Evolutionary conservation across 2,888 invertebrate genomes (phyloP).

Genomic region (Nymphalis c-album): DNA sequence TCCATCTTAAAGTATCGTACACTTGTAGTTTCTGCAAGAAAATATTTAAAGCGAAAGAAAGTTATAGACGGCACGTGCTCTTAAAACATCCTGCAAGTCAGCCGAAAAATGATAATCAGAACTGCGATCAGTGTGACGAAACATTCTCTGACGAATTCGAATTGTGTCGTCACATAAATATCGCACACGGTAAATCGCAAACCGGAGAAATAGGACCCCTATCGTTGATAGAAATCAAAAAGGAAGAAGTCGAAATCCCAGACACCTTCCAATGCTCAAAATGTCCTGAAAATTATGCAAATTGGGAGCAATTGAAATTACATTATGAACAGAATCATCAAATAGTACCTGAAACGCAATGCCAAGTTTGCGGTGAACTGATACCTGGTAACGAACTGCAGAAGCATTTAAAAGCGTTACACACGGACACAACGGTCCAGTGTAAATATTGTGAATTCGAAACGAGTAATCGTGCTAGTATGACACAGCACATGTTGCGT

Average conservation of each 20-base stretch:
- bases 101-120: slow-evolving; percentile 48
- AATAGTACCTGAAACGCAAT: slow-evolving; percentile 57
- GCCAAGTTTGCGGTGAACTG: slow-evolving; percentile 68
- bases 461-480: slow-evolving; percentile 57
- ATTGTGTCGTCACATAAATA: slow-evolving; percentile 63
- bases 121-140: slow-evolving; percentile 64
- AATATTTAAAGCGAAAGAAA: slow-evolving; percentile 68
- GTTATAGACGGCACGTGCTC: slow-evolving; percentile 64
- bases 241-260: slow-evolving; percentile 57
- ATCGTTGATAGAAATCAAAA: slow-evolving; percentile 50
- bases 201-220: slow-evolving; percentile 36
- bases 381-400: slow-evolving; percentile 56
- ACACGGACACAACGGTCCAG: slow-evolving; percentile 50
- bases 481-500: slow-evolving; percentile 69
- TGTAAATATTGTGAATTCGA: slow-evolving; percentile 70
- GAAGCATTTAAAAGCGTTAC: slow-evolving; percentile 62
- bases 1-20: slow-evolving; percentile 69
- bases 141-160: slow-evolving; percentile 67
- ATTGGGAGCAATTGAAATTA: slow-evolving; percentile 59
- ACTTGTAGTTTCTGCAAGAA: slow-evolving; percentile 66
- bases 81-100: slow-evolving; percentile 59
- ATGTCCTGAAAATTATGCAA: slow-evolving; percentile 56
- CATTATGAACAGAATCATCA: slow-evolving; percentile 67
- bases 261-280: slow-evolving; percentile 66
- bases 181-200: slow-evolving; percentile 47